A percentile compares a stretch with the other conserved stretches of the same genome.
phyloP scores from a whole-genome alignment of 2,888 invertebrate genomes.

The Pheosia gnoma region DNA sequence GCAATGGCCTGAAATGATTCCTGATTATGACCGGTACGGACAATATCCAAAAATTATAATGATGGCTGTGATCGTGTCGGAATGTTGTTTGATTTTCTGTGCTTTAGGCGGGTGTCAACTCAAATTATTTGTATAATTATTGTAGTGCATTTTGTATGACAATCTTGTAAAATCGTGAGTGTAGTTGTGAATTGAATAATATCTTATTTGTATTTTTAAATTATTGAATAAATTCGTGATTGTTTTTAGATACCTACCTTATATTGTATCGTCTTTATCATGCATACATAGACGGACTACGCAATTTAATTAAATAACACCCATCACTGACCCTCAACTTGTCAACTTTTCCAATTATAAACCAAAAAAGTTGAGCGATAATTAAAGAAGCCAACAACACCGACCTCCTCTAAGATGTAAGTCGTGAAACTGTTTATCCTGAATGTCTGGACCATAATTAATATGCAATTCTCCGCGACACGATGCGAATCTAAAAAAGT shows the following conservation, averaged over 20 bases:
- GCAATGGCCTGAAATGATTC: background rate
- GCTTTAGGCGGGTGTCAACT: background rate
- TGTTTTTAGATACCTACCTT: slow-evolving; percentile 16
- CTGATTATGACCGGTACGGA: background rate
- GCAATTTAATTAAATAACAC: too few species aligned
- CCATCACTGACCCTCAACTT: too few species aligned
- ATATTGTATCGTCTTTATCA: slow-evolving; percentile 19
- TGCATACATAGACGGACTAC: too few species aligned
- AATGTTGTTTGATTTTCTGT: background rate
- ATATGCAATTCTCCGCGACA: too few species aligned
- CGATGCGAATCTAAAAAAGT: too few species aligned
- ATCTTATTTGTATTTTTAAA: slow-evolving; percentile 5
- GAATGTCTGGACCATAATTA: too few species aligned
- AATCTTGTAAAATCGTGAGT: slow-evolving; percentile 6
- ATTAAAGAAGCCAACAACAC: too few species aligned
- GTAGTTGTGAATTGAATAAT: slow-evolving; percentile 13
- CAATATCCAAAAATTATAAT: background rate
- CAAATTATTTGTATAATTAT: background rate
- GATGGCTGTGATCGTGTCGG: background rate
- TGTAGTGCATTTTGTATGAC: background rate
- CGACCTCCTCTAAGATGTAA: too few species aligned
- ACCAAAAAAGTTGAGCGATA: too few species aligned
- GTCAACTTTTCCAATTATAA: too few species aligned
- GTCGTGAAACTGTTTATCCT: too few species aligned
- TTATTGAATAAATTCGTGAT: slow-evolving; percentile 13